These are phyloP conservation scores for Mus caroli DNA, from an alignment of 2,797 vertebrate genomes.

Conservation along the genomic window DNA sequence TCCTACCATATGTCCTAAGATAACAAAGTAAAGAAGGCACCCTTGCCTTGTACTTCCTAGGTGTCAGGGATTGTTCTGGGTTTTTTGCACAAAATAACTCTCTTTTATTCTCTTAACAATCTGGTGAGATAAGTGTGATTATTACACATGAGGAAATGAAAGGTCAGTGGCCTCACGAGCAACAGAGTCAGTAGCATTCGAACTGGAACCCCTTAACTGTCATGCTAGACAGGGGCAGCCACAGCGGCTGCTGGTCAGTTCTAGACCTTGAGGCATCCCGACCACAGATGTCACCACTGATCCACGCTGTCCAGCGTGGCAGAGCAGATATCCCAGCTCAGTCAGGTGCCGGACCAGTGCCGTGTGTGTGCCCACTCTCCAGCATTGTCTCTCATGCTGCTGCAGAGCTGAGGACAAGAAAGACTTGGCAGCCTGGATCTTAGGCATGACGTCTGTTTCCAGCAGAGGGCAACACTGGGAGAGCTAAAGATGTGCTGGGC, in stretches of 20 bases:
- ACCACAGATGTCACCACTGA: not conserved
- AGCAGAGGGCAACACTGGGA: not conserved
- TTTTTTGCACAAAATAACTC: not conserved
- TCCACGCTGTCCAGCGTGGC: not conserved
- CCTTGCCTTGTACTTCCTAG: not conserved
- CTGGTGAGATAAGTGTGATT: not conserved
- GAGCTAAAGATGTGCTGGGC: not conserved
- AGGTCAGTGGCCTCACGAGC: not conserved
- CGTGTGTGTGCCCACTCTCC: not conserved
- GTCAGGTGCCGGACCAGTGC: not conserved
- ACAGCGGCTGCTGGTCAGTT: not conserved
- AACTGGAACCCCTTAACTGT: not conserved
- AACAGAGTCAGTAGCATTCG: constrained; percentile 30
- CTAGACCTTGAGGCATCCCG: not conserved
- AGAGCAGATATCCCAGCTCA: not conserved
- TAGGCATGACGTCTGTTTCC: not conserved
- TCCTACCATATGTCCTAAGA: constrained; percentile 37
- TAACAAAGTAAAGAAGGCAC: not conserved
- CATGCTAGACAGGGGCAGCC: not conserved
- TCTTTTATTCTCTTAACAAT: constrained; percentile 21
- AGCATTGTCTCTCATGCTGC: not conserved
- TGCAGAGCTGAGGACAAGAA: not conserved
- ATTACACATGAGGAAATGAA: not conserved
- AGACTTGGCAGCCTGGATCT: not conserved
- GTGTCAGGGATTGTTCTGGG: constrained; percentile 34